Conservation (phyloP, 2,888 invertebrate genomes). For the Mesorhabditis sp. region DNA sequence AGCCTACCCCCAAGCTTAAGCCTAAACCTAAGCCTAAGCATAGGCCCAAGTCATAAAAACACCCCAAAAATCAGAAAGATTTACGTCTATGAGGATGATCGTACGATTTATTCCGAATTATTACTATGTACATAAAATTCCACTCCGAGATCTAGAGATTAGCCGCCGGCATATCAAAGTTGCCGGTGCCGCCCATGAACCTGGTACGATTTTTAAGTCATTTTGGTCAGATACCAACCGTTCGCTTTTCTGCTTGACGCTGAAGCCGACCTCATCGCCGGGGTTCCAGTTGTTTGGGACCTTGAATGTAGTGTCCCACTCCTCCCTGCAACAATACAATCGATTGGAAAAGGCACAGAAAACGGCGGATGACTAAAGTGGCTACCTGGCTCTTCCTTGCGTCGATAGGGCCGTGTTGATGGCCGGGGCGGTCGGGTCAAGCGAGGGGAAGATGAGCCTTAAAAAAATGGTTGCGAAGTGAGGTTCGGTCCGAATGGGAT, state of each 20-base stretch:
- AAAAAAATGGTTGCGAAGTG: not conserved
- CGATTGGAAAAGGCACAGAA: not conserved
- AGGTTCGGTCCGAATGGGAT: no score
- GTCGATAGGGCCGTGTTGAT: constrained; percentile 47
- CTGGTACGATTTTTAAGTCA: not conserved
- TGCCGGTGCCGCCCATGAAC: constrained; percentile 48
- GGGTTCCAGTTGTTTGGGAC: constrained; percentile 48
- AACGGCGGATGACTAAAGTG: not conserved
- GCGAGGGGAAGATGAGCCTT: constrained; percentile 42
- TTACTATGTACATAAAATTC: not conserved
- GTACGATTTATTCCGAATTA: not conserved
- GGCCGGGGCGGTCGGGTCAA: constrained; percentile 48
- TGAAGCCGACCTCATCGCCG: constrained; percentile 45
- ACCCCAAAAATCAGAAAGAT: no score
- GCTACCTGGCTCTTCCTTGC: constrained; percentile 40
- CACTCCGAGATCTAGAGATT: not conserved
- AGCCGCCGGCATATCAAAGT: constrained; percentile 42
- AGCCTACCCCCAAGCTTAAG: no score
- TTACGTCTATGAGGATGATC: no score
- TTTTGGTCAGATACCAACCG: constrained; percentile 15
- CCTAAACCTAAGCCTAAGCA: no score
- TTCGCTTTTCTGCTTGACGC: constrained; percentile 36
- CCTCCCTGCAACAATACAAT: constrained; percentile 27
- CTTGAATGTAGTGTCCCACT: constrained; percentile 51
- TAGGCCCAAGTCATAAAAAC: no score